Evolutionary conservation across 2,113 vertebrate species (phyloP).

Genomic region (Melanerpes aurifrons): DNA sequence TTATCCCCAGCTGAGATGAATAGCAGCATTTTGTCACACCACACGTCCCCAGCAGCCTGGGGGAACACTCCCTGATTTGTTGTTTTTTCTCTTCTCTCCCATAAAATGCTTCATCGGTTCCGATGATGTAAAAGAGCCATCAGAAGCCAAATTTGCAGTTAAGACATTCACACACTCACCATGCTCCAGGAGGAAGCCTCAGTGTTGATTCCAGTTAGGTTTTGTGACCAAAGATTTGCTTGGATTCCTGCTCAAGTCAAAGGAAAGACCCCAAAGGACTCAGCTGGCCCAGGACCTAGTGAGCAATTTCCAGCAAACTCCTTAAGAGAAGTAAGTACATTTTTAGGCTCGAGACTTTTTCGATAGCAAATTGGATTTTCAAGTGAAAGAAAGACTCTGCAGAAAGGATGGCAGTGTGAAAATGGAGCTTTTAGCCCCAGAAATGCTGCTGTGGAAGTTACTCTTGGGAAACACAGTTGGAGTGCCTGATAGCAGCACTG

Average conservation of each 20-base stretch:
- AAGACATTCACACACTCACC: background rate
- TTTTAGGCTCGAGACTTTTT: background rate
- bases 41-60: background rate
- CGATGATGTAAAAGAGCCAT: background rate
- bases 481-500: background rate
- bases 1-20: conserved; percentile 23
- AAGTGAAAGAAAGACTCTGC: background rate
- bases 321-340: background rate
- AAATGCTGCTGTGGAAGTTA: background rate
- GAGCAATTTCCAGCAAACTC: background rate
- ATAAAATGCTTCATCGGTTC: conserved; percentile 48
- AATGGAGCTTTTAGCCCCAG: accelerated
- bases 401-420: background rate
- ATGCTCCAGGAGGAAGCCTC: background rate
- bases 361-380: background rate
- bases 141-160: background rate
- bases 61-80: conserved; percentile 12
- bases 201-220: background rate
- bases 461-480: accelerated
- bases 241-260: background rate
- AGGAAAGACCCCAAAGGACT: background rate
- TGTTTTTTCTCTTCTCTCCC: conserved; percentile 29
- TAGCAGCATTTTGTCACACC: conserved; percentile 26
- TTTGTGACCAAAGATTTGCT: background rate
- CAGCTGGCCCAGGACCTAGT: background rate